phyloP scores from a whole-genome alignment of 2,113 vertebrate genomes.

The Coreoperca whiteheadi region DNA sequence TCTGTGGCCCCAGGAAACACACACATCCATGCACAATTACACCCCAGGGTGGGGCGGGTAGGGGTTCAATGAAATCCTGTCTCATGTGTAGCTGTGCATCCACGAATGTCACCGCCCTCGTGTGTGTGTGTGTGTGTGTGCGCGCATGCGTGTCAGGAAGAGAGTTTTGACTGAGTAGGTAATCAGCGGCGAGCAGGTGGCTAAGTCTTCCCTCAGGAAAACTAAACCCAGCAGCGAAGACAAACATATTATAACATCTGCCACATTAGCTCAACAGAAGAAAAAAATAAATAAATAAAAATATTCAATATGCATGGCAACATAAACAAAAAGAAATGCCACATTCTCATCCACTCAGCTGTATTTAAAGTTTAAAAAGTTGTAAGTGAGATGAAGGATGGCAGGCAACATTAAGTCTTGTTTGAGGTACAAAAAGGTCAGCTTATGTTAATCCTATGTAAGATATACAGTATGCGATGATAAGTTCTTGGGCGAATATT shows the following conservation, averaged over 20 bases:
- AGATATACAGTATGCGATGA: too few relatives aligned
- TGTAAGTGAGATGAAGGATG: neutral
- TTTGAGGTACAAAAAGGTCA: neutral
- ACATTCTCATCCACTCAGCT: neutral
- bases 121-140: neutral
- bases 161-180: constrained; percentile 50
- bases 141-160: neutral
- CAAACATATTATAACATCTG: constrained; percentile 51
- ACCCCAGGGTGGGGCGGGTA: constrained; percentile 25
- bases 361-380: neutral
- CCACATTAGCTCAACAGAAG: constrained; percentile 10
- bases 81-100: constrained; percentile 9
- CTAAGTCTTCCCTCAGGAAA: constrained; percentile 41
- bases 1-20: constrained; percentile 68
- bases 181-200: constrained; percentile 72
- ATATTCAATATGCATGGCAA: neutral
- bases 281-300: too few relatives aligned
- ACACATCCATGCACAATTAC: constrained; percentile 44
- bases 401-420: neutral
- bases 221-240: constrained; percentile 30
- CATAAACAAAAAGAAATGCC: neutral
- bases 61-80: constrained; percentile 21
- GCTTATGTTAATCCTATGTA: too few relatives aligned
- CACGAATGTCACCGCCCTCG: constrained; percentile 11
- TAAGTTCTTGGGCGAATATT: neutral